phyloP scores from a whole-genome alignment of 2,888 invertebrate genomes.

The Conops quadrifasciatus region DNA sequence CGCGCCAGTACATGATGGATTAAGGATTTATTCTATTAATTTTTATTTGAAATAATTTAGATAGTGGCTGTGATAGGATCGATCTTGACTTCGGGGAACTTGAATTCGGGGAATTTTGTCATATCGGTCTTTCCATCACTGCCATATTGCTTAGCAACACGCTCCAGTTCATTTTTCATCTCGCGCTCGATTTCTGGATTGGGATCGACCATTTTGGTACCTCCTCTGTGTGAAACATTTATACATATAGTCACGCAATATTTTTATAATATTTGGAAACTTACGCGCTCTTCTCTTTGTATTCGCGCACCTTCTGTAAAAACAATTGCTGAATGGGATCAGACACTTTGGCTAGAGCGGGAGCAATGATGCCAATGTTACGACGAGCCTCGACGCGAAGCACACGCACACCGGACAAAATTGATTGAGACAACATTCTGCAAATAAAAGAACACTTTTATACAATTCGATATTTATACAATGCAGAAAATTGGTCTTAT shows the following conservation, averaged over 20 bases:
- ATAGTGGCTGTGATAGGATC: slow-evolving; percentile 69
- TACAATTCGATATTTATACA: neutral
- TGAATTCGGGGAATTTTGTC: slow-evolving; percentile 88
- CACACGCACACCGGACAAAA: slow-evolving; percentile 67
- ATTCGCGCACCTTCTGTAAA: slow-evolving; percentile 90
- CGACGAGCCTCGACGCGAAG: slow-evolving; percentile 70
- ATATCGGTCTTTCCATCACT: slow-evolving; percentile 82
- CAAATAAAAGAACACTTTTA: slow-evolving; percentile 18
- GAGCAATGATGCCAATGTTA: slow-evolving; percentile 78
- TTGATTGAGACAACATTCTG: slow-evolving; percentile 69
- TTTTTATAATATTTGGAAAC: slow-evolving; percentile 54
- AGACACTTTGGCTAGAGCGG: slow-evolving; percentile 73
- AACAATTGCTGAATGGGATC: slow-evolving; percentile 96
- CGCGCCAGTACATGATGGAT: too few species aligned
- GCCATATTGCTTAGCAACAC: slow-evolving; percentile 79
- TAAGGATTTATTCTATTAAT: neutral
- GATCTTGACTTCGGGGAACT: slow-evolving; percentile 78
- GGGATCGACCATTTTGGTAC: slow-evolving; percentile 84
- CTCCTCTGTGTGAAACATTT: slow-evolving; percentile 70
- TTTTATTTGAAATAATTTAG: slow-evolving; percentile 27
- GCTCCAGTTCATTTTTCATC: slow-evolving; percentile 80
- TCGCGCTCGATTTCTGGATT: slow-evolving; percentile 80
- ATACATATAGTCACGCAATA: neutral
- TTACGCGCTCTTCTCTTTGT: slow-evolving; percentile 86
- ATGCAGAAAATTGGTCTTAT: neutral